Evolutionary conservation across 23 tunicate species (phyloP), one percentile per base, ranked within the genome.

Genomic region (Botrylloides violaceus): DNA sequence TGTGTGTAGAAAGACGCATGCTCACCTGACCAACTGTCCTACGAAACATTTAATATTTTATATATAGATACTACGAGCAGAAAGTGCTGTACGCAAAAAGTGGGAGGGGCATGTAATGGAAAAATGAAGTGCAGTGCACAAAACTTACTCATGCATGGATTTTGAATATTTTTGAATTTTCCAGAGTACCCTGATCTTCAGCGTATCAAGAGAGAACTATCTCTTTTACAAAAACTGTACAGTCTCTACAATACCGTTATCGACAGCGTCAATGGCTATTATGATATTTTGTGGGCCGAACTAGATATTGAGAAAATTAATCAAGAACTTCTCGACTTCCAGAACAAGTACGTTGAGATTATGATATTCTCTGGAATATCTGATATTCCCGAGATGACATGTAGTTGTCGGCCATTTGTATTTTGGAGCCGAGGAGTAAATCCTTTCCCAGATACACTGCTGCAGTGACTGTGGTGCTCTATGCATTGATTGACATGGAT

Each of bases 221-320:
- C 83, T 28, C 62, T 90, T n/a, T 81, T 90, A 18, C 97, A 90
- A 74, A 90, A 90, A 58, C 75, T 90, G n/a, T 90, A 90, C 59
- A 89, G 97, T 18, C 60, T 90, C 66, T 90, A 90, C 82, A 90
- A 90, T 84, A 79, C 80, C 78, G 97, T 90, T 53, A 90, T 90
- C 62, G 97, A 90, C 39, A 90, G 97, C 66, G 89, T 90, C 55
- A 80, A 90, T 70, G 97, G 97, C 19, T 90, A 90, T 70, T 90
- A 90, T 82, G 97, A 90, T 74, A 90, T 90, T 70, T 75, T 90
- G 81, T 90, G 97, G 97, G 32, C 80, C 37, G 97, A 90, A 83
- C 70, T 90, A 32, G 97, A 90, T 73, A 90, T 90, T 70, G 97
- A 90, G 50, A 83, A 90, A 58, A 90, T 90, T 68, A 90, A 90